Evolutionary conservation across 2,888 invertebrate species (phyloP), one percentile per base, ranked within the genome.

Genomic region (Cephalotes varians): DNA sequence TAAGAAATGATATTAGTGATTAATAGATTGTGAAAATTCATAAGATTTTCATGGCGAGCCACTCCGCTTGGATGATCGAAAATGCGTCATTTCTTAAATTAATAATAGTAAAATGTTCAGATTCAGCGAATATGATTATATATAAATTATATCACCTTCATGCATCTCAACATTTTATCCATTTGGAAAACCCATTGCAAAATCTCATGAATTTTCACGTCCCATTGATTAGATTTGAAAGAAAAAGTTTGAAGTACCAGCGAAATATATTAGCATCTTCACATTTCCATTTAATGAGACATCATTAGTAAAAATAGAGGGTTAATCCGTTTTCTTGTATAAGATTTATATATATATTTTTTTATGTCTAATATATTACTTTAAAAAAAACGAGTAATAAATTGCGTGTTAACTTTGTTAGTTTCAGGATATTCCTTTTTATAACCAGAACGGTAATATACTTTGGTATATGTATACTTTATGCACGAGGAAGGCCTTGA

Each of bases 391-490:
- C 74, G 81, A 25, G 85, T 85, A 87, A 86, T 84, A 85, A 82
- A 86, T 64, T 69, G 81, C 18, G 62, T 64, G 18, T 87, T 88
- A 87, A 86, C 79, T 86, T 56, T 77, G 85, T 88, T 89, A 85
- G 84, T 87, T 87, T 84, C 77, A 84, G 82, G 82, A 87, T 81
- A 82, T 80, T 83, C 79, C 65, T 87, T 64, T 86, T 84, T 86
- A 88, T 82, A 89, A 90, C 86, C 83, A 85, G 87, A 85, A 91
- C 85, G 87, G 88, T 90, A 89, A 91, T 90, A 88, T 90, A 91
- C 90, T 92, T 92, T 91, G 89, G 92, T 90, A 89, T 86, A 87
- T 84, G 86, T 90, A 89, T 87, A 82, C 84, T 88, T 88, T 71
- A 82, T 86, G 65, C 83, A 88, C 51, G 62, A 89, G 82, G 85